Base-by-base conservation (phyloP, 2,113 vertebrate genomes). In the Sinocyclocheilus anophthalmus region DNA sequence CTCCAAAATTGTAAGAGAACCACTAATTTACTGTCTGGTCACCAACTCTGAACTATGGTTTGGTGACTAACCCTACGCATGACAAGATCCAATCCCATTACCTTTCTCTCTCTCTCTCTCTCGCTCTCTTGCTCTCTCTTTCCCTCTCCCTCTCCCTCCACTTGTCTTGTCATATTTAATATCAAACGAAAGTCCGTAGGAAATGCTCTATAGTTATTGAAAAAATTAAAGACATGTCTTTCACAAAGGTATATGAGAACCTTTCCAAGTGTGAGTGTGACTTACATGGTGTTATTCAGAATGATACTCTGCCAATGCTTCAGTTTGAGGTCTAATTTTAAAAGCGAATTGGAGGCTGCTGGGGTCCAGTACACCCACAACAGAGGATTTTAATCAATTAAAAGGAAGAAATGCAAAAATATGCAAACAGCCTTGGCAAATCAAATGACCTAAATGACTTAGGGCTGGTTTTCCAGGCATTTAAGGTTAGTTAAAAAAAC, bases 361-460 rank as follows among this genome's bases (percentile, higher is more conserved):
- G 76, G 26, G 24, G 37, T 57, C 18, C 76, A 78, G 16, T 78
- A 57, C 16, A 37, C 50, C 18, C 48, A 61, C 77, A 79, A 79
- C 53, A 80, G 63, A 39, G 20, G 20, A 61, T 37, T 79, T 33
- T 30, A 11, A 79, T 12, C 33, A 45, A 42, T 8, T 63, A 45
- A 80, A 81, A 14, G 33, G 72, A 39, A 80, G 33, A 61, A 61
- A 33, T 10, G 13, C 33, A 65, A 45, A 81, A 81, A 81, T 14
- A 18, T 24, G 7, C 37, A 81, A 63, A 81, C 20, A 81, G 59
- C 7, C 39, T 39, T 42, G 30, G 20, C 11, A 0, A 42, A 78
- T 57, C 18, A 37, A 59, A 78, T 78, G 26, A 53, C 50, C 76
- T 37, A 37, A 37, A 39, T 79, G 22, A 79, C 55, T 61, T 42